Evolutionary conservation across 2,888 invertebrate genomes (phyloP).

Genomic region (Octonoba sinensis): DNA sequence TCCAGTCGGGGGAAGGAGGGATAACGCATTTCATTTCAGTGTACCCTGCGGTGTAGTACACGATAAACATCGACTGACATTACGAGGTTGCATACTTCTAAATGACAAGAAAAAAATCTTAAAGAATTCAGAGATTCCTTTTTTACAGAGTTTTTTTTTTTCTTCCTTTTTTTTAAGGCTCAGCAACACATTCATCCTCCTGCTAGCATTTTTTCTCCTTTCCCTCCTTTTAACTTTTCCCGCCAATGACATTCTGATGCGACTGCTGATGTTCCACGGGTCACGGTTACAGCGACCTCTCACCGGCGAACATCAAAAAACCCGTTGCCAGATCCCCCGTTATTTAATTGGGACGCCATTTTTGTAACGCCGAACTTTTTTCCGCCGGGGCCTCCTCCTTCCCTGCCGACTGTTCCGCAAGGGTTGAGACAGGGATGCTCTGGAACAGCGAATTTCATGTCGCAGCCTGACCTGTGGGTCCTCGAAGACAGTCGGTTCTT

Average conservation of each 20-base stretch:
- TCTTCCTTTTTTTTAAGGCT: too few species aligned
- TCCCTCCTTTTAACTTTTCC: constrained; percentile 34
- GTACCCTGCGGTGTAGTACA: too few species aligned
- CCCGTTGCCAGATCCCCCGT: constrained; percentile 28
- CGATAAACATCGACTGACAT: too few species aligned
- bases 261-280: constrained; percentile 59
- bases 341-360: constrained; percentile 62
- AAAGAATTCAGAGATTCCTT: too few species aligned
- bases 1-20: too few species aligned
- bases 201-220: neutral
- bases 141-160: too few species aligned
- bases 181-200: neutral
- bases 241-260: constrained; percentile 48
- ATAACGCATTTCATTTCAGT: too few species aligned
- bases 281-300: constrained; percentile 56
- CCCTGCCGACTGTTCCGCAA: constrained; percentile 18
- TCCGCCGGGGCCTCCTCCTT: constrained; percentile 2
- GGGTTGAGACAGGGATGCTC: neutral
- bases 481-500: too few species aligned
- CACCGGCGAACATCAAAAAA: constrained; percentile 57
- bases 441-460: too few species aligned
- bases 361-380: constrained; percentile 40
- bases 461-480: too few species aligned
- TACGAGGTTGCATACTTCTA: too few species aligned
- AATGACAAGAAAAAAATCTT: too few species aligned